phyloP scores from a whole-genome alignment of 2,113 vertebrate genomes.

The Boleophthalmus pectinirostris region DNA sequence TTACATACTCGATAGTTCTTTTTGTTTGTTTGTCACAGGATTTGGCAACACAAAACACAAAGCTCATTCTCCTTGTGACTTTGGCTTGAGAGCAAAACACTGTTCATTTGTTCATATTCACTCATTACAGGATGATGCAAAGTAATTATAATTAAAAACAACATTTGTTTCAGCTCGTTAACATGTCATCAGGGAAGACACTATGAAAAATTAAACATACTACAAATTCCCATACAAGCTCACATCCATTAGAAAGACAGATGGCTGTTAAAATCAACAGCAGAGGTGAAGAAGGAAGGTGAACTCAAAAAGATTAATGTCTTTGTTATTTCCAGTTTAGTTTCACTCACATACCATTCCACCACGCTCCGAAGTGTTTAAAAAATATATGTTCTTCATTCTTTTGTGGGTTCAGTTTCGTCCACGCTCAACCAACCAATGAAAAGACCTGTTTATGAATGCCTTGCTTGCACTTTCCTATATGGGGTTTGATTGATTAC shows the following conservation, averaged over 20 bases:
- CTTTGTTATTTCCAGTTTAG: not conserved
- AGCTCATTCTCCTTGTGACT: too few relatives aligned
- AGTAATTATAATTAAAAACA: too few relatives aligned
- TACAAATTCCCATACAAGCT: not conserved
- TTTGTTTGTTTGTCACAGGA: too few relatives aligned
- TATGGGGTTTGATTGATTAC: constrained; percentile 41
- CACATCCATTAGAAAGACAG: not conserved
- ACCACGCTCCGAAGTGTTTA: not conserved
- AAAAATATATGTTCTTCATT: not conserved
- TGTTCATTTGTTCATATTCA: too few relatives aligned
- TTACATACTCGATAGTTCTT: too few relatives aligned
- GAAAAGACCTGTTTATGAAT: not conserved
- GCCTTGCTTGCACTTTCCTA: constrained; percentile 3
- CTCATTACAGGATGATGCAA: too few relatives aligned
- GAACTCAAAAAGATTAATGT: constrained; percentile 1
- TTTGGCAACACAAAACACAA: too few relatives aligned
- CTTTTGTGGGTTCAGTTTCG: not conserved
- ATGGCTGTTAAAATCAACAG: constrained; percentile 14
- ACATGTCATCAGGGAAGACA: too few relatives aligned
- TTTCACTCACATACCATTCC: not conserved
- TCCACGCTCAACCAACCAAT: constrained; percentile 2
- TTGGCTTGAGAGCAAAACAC: too few relatives aligned
- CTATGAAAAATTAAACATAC: too few relatives aligned
- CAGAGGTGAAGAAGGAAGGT: constrained; percentile 11
- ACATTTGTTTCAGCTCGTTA: too few relatives aligned